Evolutionary conservation across 1,140 invertebrate species (phyloP).

Genomic region (Anastrepha obliqua): DNA sequence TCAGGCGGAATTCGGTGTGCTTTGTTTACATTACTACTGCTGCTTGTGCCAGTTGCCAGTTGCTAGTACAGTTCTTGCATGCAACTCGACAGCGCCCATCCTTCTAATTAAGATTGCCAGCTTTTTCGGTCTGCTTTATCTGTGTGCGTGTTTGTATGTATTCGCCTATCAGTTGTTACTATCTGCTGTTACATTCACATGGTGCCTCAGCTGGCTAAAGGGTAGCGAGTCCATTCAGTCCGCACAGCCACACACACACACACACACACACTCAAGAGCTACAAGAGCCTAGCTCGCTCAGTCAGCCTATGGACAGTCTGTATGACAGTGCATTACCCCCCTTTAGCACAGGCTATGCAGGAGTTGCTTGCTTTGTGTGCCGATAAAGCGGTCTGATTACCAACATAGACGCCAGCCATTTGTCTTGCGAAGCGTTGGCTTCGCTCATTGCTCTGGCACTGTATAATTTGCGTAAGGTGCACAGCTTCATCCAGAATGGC

Average conservation of each 20-base stretch:
- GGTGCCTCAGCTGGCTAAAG: neutral
- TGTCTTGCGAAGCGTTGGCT: neutral
- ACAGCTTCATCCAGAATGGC: neutral
- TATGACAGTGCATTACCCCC: neutral
- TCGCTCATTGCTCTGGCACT: neutral
- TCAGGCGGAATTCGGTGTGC: neutral
- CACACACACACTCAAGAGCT: neutral
- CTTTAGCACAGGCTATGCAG: neutral
- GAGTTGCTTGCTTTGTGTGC: neutral
- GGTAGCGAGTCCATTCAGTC: neutral
- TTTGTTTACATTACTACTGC: neutral
- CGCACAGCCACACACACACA: neutral
- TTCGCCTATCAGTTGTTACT: neutral
- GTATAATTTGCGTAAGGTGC: neutral
- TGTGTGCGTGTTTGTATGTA: neutral
- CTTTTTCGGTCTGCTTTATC: neutral
- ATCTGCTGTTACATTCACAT: neutral
- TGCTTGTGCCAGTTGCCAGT: neutral
- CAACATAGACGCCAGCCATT: neutral
- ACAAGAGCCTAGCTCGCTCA: neutral
- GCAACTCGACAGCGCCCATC: neutral
- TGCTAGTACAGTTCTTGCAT: neutral
- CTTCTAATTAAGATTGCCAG: neutral
- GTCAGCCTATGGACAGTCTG: neutral
- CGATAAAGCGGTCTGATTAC: conserved; percentile 32